Percentiles rank a stretch among this genome's conserved stretches.
Evolutionary conservation across 2,797 vertebrate species (phyloP).

Genomic region (Scleropages formosus): DNA sequence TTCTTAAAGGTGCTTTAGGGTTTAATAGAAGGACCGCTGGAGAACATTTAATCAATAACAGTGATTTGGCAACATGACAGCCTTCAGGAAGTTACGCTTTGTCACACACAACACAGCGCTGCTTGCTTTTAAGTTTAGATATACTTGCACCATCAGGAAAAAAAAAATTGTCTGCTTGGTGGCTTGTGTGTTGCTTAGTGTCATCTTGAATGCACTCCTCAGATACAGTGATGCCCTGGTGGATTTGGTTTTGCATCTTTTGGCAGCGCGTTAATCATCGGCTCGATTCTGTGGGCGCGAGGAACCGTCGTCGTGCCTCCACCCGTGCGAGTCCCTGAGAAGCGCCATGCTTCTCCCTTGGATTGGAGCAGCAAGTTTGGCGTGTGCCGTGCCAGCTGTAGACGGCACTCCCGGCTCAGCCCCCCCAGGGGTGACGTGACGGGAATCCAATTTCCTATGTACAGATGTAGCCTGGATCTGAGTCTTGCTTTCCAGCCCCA

Average conservation of each 20-base stretch:
- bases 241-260: background rate
- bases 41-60: no score
- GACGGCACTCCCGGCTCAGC: background rate
- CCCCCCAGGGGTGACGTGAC: no score
- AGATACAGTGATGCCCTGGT: background rate
- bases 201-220: conserved; percentile 9
- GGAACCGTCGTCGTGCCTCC: background rate
- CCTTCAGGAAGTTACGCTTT: no score
- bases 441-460: no score
- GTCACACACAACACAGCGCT: no score
- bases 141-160: no score
- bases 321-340: no score
- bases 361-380: background rate
- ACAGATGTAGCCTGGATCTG: no score
- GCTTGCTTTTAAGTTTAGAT: no score
- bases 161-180: background rate
- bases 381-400: no score
- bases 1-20: background rate
- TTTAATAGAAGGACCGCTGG: background rate
- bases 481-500: no score
- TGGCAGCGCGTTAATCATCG: background rate
- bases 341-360: background rate
- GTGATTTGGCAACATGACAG: no score
- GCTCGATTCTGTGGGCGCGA: background rate
- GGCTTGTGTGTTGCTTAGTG: background rate